Base-by-base conservation (phyloP, 2,888 invertebrate genomes). In the Hydrotaea cyrtoneurina region DNA sequence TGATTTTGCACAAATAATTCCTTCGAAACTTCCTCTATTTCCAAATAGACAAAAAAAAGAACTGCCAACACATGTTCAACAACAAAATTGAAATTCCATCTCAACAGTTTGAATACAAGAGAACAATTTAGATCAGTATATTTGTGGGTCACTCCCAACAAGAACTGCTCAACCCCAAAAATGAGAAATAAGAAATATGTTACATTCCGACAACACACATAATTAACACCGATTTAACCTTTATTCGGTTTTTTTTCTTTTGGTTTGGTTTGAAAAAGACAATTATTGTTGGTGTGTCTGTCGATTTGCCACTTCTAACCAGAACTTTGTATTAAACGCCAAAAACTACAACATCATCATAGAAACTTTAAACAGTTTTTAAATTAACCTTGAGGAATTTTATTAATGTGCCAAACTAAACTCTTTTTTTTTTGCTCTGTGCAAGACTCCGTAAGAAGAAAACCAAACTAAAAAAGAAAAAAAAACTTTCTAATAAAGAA, bases 401-500 rank as follows among this genome's bases (percentile, higher is more conserved):
- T 26, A 59, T 59, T 26, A 59, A 23, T 59, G 59, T 59, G 59
- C 55, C 21, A 53, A 7, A 31, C 31, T 31, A 7, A 53, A 53
- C 23, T 19, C 21, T 57, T 57, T 57, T 57, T 21, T 19, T 31
- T 31, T 31, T 31, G 7, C 31, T 31, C n/a, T n/a, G n/a, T 31
- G 31, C 31, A 31, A 55, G 21, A 55, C 4, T 21, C 11, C 55
- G n/a, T n/a, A n/a, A 59, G 50, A 59, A 23, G 7, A 31, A 31
- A 31, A 31, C 31, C 31, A 7, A 59, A 80, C 46, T 15, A 80
- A 2, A 55, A 46, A 31, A 17, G 26, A 50, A 31, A 39, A 75
- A 69, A 66, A 78, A 59, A 75, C 78, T 76, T 83, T 83, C 82
- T 76, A 83, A 73, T 76, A 21, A 79, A 77, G 72, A 77, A 73